These are phyloP conservation scores for Glaucidium brasilianum DNA, from an alignment of 2,113 vertebrate genomes.

Conservation along the genomic window DNA sequence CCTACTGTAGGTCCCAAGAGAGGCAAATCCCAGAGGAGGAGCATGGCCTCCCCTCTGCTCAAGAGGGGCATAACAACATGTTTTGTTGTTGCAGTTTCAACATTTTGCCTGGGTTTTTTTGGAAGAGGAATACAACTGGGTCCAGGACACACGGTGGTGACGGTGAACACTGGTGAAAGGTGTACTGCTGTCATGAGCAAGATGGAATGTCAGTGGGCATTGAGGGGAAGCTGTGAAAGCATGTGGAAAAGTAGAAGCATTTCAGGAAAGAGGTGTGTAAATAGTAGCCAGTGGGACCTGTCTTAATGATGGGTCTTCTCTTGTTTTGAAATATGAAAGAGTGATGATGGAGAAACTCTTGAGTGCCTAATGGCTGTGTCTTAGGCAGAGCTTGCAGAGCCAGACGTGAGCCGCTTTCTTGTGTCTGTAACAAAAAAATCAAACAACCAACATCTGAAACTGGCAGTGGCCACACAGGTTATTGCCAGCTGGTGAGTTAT, in stretches of 20 bases:
- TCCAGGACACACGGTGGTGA: background rate
- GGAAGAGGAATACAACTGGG: background rate
- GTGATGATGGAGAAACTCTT: background rate
- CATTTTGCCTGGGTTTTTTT: background rate
- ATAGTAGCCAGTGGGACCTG: background rate
- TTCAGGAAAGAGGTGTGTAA: background rate
- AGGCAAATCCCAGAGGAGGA: background rate
- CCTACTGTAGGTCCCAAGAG: background rate
- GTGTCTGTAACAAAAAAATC: background rate
- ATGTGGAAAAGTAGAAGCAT: background rate
- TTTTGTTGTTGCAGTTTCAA: background rate
- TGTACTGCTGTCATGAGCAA: background rate
- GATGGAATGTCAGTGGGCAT: background rate
- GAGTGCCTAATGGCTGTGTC: background rate
- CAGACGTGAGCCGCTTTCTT: background rate
- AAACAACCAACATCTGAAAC: background rate
- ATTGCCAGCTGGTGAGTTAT: background rate
- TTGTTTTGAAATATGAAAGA: background rate
- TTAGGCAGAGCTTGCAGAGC: background rate
- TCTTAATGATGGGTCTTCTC: background rate
- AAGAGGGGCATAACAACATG: rapidly evolving
- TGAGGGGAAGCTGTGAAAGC: rapidly evolving
- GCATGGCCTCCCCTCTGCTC: background rate
- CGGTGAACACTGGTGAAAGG: background rate
- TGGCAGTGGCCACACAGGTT: background rate